Evolutionary conservation across 2,888 invertebrate species (phyloP), one percentile per base, ranked within the genome.

Genomic region (Drosophila falleni): DNA sequence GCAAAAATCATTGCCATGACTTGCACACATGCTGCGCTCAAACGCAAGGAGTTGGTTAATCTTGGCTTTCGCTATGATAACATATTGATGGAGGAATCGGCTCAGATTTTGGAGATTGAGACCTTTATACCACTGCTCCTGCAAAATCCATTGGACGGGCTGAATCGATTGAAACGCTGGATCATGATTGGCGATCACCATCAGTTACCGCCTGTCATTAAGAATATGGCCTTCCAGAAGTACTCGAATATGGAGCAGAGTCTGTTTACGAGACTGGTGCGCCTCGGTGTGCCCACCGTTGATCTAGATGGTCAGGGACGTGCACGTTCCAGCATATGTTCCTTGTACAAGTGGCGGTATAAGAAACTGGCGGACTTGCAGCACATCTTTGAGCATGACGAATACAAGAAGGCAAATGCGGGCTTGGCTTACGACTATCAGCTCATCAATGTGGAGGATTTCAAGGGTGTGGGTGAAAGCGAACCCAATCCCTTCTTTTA

Each of bases 1-100:
- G 99, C 99, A 0, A 99, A 99, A 93, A 98, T 99, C 61, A 99
- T 99, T 82, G 99, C 99, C 1, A 99, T 99, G 99, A 99, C 99
- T 0, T 99, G 99, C 93, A 99, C 99, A 0, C 99, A 99, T 93
- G 99, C 99, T 0, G 99, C 99, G 0, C 94, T 99, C 11, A 98
- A 99, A 91, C 94, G 99, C 31, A 96, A 98, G 56, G 99, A 99
- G 92, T 94, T 99, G 4, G 99, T 99, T 0, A 97, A 98, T 91
- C 96, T 98, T 93, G 96, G 97, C 47, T 98, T 98, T 93, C 97
- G 98, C 93, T 99, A 99, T 93, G 99, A 99, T 93, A 99, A 99
- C 93, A 99, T 99, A 66, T 93, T 99, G 5, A 99, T 99, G 99
- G 99, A 99, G 93, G 99, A 99, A 93, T 96, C 99, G 0, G 99